Evolutionary conservation across 2,113 vertebrate genomes (phyloP).

Genomic region (Rhegmatorhina hoffmannsi): DNA sequence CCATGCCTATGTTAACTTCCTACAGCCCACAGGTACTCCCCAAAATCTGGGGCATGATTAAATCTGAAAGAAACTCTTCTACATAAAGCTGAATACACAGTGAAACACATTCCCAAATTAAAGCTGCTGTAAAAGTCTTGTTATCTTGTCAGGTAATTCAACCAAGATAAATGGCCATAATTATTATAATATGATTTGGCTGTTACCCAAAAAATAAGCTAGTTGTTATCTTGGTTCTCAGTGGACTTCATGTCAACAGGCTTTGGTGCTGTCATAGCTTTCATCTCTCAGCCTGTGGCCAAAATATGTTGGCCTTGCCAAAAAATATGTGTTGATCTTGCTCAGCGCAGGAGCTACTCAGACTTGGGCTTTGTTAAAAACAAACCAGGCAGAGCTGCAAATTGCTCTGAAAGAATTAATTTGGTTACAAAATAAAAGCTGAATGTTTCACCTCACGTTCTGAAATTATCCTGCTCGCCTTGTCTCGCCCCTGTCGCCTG

Average conservation of each 20-base stretch:
- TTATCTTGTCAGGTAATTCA: background rate
- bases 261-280: background rate
- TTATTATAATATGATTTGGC: background rate
- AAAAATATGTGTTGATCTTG: background rate
- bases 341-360: background rate
- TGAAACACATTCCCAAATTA: background rate
- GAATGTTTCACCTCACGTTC: background rate
- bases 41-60: background rate
- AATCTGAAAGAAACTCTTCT: background rate
- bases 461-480: background rate
- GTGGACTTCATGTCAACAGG: background rate
- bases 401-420: background rate
- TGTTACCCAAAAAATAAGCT: background rate
- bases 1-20: background rate
- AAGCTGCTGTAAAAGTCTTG: background rate
- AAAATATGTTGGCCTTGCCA: background rate
- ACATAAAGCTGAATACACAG: background rate
- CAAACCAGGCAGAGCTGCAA: background rate
- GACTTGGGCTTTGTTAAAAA: background rate
- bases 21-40: background rate
- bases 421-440: background rate
- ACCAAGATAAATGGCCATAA: background rate
- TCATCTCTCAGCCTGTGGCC: background rate
- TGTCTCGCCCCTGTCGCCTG: background rate
- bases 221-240: background rate